A percentile compares a stretch with the other conserved stretches of the same genome.
Conservation (phyloP, 2,797 vertebrate species). For the Phaenicophaeus curvirostris region DNA sequence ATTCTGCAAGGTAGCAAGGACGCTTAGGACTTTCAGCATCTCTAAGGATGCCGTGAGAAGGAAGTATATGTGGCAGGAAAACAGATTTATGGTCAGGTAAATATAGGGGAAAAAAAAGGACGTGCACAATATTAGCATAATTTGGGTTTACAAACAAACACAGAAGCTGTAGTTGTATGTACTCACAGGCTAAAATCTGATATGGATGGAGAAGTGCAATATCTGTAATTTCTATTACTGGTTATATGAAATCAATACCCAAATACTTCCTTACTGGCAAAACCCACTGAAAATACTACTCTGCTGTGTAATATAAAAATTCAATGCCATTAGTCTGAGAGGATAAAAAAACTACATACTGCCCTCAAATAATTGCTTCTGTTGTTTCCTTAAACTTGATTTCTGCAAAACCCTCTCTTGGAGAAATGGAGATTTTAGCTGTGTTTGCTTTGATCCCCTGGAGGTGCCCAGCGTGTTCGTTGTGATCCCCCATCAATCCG, state of each 20-base stretch:
- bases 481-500: rapidly evolving
- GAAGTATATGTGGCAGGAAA: background rate
- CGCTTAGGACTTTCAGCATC: background rate
- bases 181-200: background rate
- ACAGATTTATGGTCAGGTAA: background rate
- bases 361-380: background rate
- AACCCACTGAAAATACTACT: background rate
- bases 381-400: background rate
- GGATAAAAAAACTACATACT: background rate
- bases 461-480: background rate
- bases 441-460: background rate
- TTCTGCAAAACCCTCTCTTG: background rate
- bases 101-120: background rate
- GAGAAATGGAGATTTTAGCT: rapidly evolving
- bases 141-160: background rate
- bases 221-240: background rate
- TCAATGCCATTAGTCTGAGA: background rate
- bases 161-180: background rate
- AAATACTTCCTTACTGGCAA: background rate
- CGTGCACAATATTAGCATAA: background rate
- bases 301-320: background rate
- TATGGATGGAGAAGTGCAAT: background rate
- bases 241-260: background rate
- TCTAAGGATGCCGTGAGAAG: background rate
- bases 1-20: constrained; percentile 34